Conservation (phyloP, 1,140 invertebrate species). For the Drosophila truncata region DNA sequence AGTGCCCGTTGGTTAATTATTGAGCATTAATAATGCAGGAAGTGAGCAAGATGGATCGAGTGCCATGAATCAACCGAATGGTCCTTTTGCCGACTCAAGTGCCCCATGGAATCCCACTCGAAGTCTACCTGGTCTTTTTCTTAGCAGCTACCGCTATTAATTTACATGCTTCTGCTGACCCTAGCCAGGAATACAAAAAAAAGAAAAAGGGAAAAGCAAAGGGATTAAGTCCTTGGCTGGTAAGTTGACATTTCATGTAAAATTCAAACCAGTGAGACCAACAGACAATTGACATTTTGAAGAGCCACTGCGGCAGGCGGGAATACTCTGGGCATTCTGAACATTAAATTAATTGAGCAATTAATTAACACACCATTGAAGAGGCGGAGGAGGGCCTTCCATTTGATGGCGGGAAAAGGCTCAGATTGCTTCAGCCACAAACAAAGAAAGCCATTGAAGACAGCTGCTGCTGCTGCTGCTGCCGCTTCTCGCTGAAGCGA, state of each 20-base stretch:
- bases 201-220: conserved; percentile 3
- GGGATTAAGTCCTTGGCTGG: conserved; percentile 41
- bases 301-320: conserved; percentile 26
- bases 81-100: conserved; percentile 7
- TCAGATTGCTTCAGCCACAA: conserved; percentile 59
- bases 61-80: conserved; percentile 27
- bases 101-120: conserved; percentile 5
- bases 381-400: conserved; percentile 37
- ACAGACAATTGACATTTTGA: conserved; percentile 75
- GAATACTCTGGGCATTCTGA: conserved; percentile 36
- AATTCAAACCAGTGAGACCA: conserved; percentile 58
- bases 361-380: conserved; percentile 81
- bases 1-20: conserved; percentile 67
- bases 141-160: conserved; percentile 51
- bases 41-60: conserved; percentile 19
- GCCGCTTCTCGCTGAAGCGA: conserved; percentile 1
- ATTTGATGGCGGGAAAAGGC: conserved; percentile 51
- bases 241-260: conserved; percentile 66
- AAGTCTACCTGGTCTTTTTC: conserved; percentile 7
- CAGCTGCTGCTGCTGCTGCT: conserved; percentile 46
- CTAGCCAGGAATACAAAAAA: conserved; percentile 16
- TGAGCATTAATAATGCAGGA: conserved; percentile 60
- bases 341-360: conserved; percentile 84
- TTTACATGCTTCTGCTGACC: conserved; percentile 50
- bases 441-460: conserved; percentile 73